Conservation (phyloP, 2,888 invertebrate genomes). For the Proisotoma minuta region DNA sequence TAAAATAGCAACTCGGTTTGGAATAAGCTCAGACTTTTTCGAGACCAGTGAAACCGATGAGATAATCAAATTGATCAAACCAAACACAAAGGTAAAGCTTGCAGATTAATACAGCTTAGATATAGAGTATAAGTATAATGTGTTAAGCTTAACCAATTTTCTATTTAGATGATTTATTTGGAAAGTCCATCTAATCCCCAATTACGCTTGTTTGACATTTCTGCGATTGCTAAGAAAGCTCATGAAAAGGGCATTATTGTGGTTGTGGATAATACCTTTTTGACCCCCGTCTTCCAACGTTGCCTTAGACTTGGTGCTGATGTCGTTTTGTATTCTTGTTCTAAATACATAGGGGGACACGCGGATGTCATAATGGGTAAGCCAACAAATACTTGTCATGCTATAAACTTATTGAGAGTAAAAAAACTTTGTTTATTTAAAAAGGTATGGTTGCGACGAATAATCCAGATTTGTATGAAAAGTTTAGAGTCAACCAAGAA, state of each 20-base stretch:
- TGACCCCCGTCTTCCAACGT: slow-evolving; percentile 58
- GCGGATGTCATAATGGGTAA: slow-evolving; percentile 81
- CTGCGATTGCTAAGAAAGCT: slow-evolving; percentile 51
- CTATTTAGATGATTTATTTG: slow-evolving; percentile 55
- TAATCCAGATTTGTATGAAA: slow-evolving; percentile 52
- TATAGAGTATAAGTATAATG: too few species aligned
- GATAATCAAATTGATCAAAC: slow-evolving; percentile 8
- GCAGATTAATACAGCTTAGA: too few species aligned
- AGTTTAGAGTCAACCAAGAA: slow-evolving; percentile 55
- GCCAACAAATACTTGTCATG: too few species aligned
- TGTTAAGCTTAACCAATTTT: slow-evolving; percentile 2
- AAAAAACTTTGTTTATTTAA: too few species aligned
- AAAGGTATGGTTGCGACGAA: slow-evolving; percentile 56
- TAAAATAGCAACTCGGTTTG: slow-evolving; percentile 1
- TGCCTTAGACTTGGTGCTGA: slow-evolving; percentile 88
- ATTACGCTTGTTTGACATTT: slow-evolving; percentile 57
- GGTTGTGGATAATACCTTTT: slow-evolving; percentile 59
- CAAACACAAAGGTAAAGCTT: slow-evolving; percentile 22
- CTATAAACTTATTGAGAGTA: too few species aligned
- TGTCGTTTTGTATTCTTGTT: slow-evolving; percentile 81
- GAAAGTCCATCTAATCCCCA: slow-evolving; percentile 60
- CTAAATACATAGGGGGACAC: slow-evolving; percentile 98
- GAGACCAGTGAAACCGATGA: neutral
- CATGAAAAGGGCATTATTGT: slow-evolving; percentile 50
- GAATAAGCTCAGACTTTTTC: slow-evolving; percentile 13